These are phyloP conservation scores for Agapostemon virescens DNA, from an alignment of 2,888 invertebrate genomes.

Conservation along the genomic window DNA sequence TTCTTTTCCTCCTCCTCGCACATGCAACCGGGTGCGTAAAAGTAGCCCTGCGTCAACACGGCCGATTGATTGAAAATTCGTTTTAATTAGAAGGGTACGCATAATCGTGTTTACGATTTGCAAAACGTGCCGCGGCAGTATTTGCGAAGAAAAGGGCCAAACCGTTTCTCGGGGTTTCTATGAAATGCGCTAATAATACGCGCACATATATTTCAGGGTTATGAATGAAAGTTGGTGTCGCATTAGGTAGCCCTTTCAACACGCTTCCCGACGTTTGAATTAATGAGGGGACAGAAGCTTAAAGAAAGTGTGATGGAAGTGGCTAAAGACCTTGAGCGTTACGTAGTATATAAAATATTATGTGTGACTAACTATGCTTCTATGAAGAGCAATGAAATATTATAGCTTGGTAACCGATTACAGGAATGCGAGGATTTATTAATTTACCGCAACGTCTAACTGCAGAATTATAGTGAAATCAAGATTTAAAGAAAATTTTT, in stretches of 20 bases:
- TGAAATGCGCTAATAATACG: conserved; percentile 1
- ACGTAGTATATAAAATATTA: neutral
- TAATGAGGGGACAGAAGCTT: neutral
- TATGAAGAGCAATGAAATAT: neutral
- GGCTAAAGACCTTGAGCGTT: neutral
- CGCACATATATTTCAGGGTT: neutral
- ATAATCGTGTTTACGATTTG: conserved; percentile 26
- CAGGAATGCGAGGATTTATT: neutral
- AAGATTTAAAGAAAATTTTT: too few species aligned
- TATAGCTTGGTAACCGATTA: neutral
- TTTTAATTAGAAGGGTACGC: neutral
- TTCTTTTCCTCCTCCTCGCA: neutral
- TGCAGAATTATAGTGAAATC: too few species aligned
- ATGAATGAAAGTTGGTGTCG: neutral
- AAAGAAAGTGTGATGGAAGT: neutral
- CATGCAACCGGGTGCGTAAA: neutral
- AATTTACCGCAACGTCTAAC: too few species aligned
- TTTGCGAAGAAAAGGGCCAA: neutral
- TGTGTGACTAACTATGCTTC: neutral
- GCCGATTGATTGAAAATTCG: conserved; percentile 7
- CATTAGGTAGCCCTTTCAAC: neutral
- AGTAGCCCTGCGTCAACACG: conserved; percentile 25
- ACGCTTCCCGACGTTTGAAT: neutral
- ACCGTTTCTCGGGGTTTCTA: neutral
- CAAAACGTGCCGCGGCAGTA: neutral